Percentiles rank a stretch among this genome's conserved stretches.
phyloP scores from a whole-genome alignment of 1,140 invertebrate genomes.

The Popillia japonica region DNA sequence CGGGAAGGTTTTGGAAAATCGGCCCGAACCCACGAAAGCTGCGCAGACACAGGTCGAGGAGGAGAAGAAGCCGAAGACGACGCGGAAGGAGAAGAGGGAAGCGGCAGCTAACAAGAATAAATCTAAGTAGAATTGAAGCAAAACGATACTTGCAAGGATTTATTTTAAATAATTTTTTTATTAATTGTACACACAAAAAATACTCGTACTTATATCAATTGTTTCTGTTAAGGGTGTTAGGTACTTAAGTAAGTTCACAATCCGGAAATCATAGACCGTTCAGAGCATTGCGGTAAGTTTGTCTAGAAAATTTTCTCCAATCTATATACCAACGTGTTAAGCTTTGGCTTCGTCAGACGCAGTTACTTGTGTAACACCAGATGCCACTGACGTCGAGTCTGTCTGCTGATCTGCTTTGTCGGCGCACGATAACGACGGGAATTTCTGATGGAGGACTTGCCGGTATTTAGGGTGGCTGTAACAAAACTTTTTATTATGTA shows the following conservation, averaged over 20 bases:
- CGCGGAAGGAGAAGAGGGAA: slow-evolving; percentile 10
- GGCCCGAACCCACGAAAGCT: slow-evolving; percentile 2
- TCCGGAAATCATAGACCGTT: slow-evolving; percentile 1
- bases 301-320: background rate
- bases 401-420: slow-evolving; percentile 60
- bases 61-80: background rate
- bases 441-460: slow-evolving; percentile 74
- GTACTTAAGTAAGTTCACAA: background rate
- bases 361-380: slow-evolving; percentile 63
- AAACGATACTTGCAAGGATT: background rate
- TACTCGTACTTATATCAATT: background rate
- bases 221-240: background rate
- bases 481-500: slow-evolving; percentile 39
- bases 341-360: slow-evolving; percentile 49
- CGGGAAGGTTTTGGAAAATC: slow-evolving; percentile 45
- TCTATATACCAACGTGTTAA: background rate
- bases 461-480: slow-evolving; percentile 80
- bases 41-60: slow-evolving; percentile 1
- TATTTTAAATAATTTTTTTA: background rate
- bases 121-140: background rate
- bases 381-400: slow-evolving; percentile 67
- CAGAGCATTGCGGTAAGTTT: background rate
- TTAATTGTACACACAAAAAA: background rate
- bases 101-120: background rate
- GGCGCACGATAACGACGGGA: slow-evolving; percentile 72